These are phyloP conservation scores for Nerophis ophidion DNA, from an alignment of 2,113 vertebrate species.

Conservation along the genomic window DNA sequence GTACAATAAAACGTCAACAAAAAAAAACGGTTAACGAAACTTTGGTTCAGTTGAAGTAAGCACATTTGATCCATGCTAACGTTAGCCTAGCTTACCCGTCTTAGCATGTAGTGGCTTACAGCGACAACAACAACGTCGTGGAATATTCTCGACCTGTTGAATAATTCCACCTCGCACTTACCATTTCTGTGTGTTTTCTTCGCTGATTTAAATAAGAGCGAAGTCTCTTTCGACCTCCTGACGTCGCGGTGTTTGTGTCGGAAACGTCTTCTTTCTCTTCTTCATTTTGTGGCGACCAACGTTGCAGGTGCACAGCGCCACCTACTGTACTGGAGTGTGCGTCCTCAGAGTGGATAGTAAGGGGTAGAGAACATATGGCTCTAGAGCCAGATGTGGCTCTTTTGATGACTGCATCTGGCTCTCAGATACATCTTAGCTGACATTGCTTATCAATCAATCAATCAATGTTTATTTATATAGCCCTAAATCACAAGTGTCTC, in stretches of 20 bases:
- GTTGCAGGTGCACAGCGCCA: too few relatives aligned
- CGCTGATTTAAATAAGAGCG: constrained; percentile 10
- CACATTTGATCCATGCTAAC: constrained; percentile 24
- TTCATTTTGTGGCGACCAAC: too few relatives aligned
- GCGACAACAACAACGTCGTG: too few relatives aligned
- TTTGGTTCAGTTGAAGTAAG: not conserved
- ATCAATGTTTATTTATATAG: too few relatives aligned
- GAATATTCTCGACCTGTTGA: not conserved
- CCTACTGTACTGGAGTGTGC: too few relatives aligned
- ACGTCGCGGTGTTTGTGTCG: constrained; percentile 36
- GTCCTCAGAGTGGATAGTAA: too few relatives aligned
- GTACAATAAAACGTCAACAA: not conserved
- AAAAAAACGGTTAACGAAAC: not conserved
- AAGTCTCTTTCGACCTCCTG: constrained; percentile 55
- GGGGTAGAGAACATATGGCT: too few relatives aligned
- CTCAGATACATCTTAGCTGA: too few relatives aligned
- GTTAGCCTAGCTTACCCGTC: constrained; percentile 38
- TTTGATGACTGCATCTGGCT: too few relatives aligned
- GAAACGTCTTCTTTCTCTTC: not conserved
- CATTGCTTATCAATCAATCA: too few relatives aligned
- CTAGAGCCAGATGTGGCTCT: too few relatives aligned
- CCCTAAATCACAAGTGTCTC: too few relatives aligned
- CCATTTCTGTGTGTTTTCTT: constrained; percentile 47
- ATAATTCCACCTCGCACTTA: constrained; percentile 15
- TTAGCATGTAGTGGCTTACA: rapidly evolving